Conservation (phyloP, 2,888 invertebrate species). For the Tipula unca region DNA sequence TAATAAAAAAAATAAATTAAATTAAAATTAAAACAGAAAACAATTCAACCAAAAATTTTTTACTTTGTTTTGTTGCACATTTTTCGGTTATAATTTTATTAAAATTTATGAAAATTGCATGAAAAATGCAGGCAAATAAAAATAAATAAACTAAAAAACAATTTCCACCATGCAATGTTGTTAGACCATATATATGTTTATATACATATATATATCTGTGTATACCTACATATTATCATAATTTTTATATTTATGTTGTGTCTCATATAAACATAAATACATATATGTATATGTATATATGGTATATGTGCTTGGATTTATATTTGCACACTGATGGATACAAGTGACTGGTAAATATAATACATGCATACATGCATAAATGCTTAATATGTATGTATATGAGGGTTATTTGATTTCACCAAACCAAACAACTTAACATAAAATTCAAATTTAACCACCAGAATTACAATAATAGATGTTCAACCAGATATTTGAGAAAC, state of each 20-base stretch:
- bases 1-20: background rate
- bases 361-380: background rate
- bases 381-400: background rate
- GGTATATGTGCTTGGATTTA: background rate
- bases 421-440: background rate
- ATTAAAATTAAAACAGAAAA: background rate
- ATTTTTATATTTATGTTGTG: background rate
- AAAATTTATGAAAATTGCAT: background rate
- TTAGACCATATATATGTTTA: background rate
- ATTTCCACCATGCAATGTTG: background rate
- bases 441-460: background rate
- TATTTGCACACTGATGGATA: background rate
- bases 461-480: background rate
- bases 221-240: background rate
- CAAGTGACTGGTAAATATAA: background rate
- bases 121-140: background rate
- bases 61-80: background rate
- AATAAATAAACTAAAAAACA: background rate
- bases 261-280: background rate
- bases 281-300: background rate
- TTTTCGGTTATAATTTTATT: background rate
- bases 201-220: background rate
- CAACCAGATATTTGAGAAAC: too few species aligned
- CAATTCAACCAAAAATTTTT: background rate
- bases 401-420: background rate